Conservation (phyloP, 1,140 invertebrate genomes). For the Agrypnia vestita region DNA sequence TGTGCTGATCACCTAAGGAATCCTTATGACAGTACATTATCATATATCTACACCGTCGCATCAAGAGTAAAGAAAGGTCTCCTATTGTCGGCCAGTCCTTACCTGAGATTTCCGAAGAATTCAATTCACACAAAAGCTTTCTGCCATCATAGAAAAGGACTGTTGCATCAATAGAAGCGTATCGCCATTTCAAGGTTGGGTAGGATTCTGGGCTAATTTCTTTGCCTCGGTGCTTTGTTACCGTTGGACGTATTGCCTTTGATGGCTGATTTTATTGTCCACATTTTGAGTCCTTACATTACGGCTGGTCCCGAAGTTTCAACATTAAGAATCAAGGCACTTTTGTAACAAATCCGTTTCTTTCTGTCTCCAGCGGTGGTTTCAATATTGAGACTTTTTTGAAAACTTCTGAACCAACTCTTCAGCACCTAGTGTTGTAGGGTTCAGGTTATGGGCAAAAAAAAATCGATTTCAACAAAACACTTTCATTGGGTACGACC, state of each 20-base stretch:
- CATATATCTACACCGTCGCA: neutral
- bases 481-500: neutral
- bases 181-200: slow-evolving; percentile 33
- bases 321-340: neutral
- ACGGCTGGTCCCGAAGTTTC: slow-evolving; percentile 8
- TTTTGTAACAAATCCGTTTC: neutral
- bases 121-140: slow-evolving; percentile 41
- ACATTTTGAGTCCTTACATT: neutral
- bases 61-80: slow-evolving; percentile 23
- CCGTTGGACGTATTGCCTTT: slow-evolving; percentile 19
- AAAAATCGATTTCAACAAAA: slow-evolving; percentile 15
- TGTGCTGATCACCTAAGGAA: neutral
- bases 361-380: neutral
- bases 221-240: neutral
- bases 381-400: neutral
- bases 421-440: neutral
- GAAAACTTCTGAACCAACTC: neutral
- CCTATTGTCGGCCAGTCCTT: neutral
- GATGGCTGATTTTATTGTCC: slow-evolving; percentile 22
- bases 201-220: slow-evolving; percentile 1
- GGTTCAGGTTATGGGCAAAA: slow-evolving; percentile 1
- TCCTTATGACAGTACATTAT: slow-evolving; percentile 7
- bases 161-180: slow-evolving; percentile 40
- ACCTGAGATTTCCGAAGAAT: slow-evolving; percentile 38
- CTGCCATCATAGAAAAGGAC: slow-evolving; percentile 26